Evolutionary conservation across 2,113 vertebrate species (phyloP).

Genomic region (Climacteris rufus): DNA sequence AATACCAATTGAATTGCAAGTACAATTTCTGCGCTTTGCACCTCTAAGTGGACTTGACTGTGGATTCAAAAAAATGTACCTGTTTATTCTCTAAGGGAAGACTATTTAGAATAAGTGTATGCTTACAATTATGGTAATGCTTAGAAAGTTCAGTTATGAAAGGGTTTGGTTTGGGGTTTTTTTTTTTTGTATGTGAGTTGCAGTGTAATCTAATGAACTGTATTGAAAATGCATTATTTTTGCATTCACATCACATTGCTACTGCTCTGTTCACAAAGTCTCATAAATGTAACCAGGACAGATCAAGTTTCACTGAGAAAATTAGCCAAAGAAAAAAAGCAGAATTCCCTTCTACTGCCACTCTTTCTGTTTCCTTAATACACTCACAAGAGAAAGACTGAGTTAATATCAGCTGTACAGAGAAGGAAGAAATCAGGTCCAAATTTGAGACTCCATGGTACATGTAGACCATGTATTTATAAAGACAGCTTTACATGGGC

Average conservation of each 20-base stretch:
- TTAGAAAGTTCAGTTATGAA: neutral
- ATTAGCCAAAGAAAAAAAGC: conserved; percentile 51
- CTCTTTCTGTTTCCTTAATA: neutral
- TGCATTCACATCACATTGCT: conserved; percentile 56
- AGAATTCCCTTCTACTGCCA: neutral
- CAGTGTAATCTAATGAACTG: conserved; percentile 61
- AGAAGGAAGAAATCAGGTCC: neutral
- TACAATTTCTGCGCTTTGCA: conserved; percentile 43
- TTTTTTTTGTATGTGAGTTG: conserved; percentile 39
- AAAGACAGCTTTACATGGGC: neutral
- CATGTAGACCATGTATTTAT: neutral
- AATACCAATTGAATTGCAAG: conserved; percentile 27
- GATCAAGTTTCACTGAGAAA: conserved; percentile 59
- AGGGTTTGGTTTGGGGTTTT: neutral
- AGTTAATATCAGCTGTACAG: neutral
- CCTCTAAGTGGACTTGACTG: conserved; percentile 48
- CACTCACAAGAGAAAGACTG: neutral
- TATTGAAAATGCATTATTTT: conserved; percentile 61
- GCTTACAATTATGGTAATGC: conserved; percentile 29
- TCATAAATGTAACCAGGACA: conserved; percentile 21
- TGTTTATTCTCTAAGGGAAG: conserved; percentile 48
- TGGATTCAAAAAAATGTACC: neutral
- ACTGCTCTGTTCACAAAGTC: conserved; percentile 40
- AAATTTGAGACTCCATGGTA: neutral
- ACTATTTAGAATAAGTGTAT: conserved; percentile 17